Evolutionary conservation across 1,140 invertebrate species (phyloP), one percentile per base, ranked within the genome.

Genomic region (Drosophila novamexicana): DNA sequence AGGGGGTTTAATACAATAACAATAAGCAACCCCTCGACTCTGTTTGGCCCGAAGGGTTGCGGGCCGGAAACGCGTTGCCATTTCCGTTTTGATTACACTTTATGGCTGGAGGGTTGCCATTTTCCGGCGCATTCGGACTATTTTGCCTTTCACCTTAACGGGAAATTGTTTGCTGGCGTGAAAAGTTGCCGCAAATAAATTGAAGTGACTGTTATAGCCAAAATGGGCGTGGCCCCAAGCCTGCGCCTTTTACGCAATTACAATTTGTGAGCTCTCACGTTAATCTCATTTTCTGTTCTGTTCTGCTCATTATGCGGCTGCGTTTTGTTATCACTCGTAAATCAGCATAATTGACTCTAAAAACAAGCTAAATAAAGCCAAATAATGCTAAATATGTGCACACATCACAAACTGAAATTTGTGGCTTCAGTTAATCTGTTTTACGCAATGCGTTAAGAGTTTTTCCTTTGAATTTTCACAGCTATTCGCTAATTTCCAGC

Each of bases 31-130:
- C 45, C 22, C 22, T 29, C 22, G 22, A 29, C 3, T 29, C 22
- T 4, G 4, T 4, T 49, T 42, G 36, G 29, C 7, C n/a, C 6
- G 8, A 10, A n/a, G 37, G 22, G 2, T 62, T 12, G 9, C 4
- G n/a, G 18, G 16, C 79, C 69, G 84, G 84, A 88, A 89, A 89
- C 77, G 84, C 66, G 68, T 68, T 68, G 44, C 45, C 65, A 62
- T 78, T 78, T 78, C 72, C 72, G 72, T 71, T 78, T 78, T 75
- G 73, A 75, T 78, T 75, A 78, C 61, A 78, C 44, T 34, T 77
- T 68, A 69, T 65, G 61, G 58, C 65, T 56, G 4, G 22, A 32
- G n/a, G n/a, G 22, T 56, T 56, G 61, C 61, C 49, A 58, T 68
- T 61, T 57, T 39, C 42, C 34, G 54, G 32, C 69, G 6, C 32